A percentile compares a stretch with the other conserved stretches of the same genome.
Evolutionary conservation across 1,140 invertebrate genomes (phyloP).

Genomic region (Belonocnema kinseyi): DNA sequence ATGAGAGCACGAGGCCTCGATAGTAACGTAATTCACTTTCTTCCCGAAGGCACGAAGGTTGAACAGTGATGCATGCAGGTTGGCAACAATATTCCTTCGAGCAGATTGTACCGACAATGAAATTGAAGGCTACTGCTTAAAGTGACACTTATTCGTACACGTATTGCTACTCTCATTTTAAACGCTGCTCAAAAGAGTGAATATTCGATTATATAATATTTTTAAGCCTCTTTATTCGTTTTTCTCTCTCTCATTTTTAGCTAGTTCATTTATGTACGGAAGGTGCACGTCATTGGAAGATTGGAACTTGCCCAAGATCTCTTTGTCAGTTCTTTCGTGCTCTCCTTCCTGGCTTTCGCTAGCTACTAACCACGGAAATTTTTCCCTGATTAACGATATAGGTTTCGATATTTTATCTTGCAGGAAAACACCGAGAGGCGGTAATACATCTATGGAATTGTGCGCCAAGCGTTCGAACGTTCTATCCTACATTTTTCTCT

Average conservation of each 20-base stretch:
- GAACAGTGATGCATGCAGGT: slow-evolving; percentile 56
- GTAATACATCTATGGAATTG: background rate
- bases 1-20: slow-evolving; percentile 62
- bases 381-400: slow-evolving; percentile 69
- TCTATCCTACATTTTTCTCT: slow-evolving; percentile 33
- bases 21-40: slow-evolving; percentile 72
- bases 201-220: too few relatives aligned
- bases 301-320: slow-evolving; percentile 68
- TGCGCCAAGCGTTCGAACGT: slow-evolving; percentile 8
- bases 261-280: slow-evolving; percentile 6
- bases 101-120: slow-evolving; percentile 5
- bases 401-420: slow-evolving; percentile 61
- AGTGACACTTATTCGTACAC: slow-evolving; percentile 6
- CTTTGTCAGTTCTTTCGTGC: slow-evolving; percentile 54
- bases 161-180: background rate
- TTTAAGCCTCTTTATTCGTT: too few relatives aligned
- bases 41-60: slow-evolving; percentile 59
- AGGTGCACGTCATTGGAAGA: slow-evolving; percentile 56
- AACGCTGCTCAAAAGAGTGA: too few relatives aligned
- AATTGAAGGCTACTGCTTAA: too few relatives aligned
- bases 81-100: slow-evolving; percentile 42
- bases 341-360: slow-evolving; percentile 48
- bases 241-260: too few relatives aligned
- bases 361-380: slow-evolving; percentile 64
- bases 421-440: background rate